Evolutionary conservation across 2,113 vertebrate genomes (phyloP).

Genomic region (Hemibagrus wyckioides): DNA sequence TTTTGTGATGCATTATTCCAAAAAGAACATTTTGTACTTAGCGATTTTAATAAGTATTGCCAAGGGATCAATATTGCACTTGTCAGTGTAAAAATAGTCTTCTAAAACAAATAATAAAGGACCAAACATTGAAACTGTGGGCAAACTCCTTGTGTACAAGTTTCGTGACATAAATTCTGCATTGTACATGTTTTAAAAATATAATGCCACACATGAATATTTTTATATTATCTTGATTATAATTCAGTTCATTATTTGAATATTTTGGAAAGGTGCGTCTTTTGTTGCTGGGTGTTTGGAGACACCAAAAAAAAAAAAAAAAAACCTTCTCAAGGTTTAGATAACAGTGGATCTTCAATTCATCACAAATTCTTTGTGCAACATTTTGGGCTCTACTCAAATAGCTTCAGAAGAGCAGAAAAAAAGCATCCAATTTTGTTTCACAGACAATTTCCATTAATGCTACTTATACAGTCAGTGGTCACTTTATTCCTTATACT

Average conservation of each 20-base stretch:
- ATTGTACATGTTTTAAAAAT: neutral
- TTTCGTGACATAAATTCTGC: slow-evolving; percentile 15
- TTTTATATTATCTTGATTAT: neutral
- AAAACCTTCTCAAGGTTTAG: neutral
- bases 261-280: neutral
- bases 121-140: slow-evolving; percentile 63
- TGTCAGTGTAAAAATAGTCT: slow-evolving; percentile 60
- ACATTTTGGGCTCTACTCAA: too few relatives aligned
- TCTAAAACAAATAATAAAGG: slow-evolving; percentile 67
- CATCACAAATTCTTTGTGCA: neutral
- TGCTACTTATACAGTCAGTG: neutral
- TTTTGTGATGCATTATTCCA: slow-evolving; percentile 57
- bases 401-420: neutral
- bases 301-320: neutral
- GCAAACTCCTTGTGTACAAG: slow-evolving; percentile 65
- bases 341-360: neutral
- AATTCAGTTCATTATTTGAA: neutral
- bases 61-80: slow-evolving; percentile 55
- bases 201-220: neutral
- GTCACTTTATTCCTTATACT: neutral
- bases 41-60: slow-evolving; percentile 45
- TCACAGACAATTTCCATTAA: neutral
- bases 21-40: slow-evolving; percentile 63
- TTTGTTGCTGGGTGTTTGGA: neutral
- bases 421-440: neutral